phyloP scores from a whole-genome alignment of 2,113 vertebrate species.

The Phaethornis superciliosus region DNA sequence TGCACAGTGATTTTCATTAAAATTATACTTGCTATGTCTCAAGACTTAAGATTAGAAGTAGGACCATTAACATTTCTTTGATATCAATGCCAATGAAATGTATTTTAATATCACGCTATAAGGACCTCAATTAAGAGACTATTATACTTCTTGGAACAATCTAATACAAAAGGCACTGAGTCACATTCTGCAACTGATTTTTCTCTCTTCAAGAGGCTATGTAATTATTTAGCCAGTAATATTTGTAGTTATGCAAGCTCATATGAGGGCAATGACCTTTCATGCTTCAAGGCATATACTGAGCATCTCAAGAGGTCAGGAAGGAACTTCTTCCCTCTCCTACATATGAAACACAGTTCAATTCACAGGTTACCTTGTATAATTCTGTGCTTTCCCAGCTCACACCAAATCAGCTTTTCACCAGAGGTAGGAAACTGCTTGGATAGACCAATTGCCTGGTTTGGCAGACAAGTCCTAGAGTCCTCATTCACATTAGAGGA shows the following conservation, averaged over 20 bases:
- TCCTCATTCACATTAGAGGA: background rate
- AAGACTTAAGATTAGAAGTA: slow-evolving; percentile 29
- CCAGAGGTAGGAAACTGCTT: background rate
- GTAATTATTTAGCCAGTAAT: slow-evolving; percentile 53
- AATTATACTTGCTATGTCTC: slow-evolving; percentile 29
- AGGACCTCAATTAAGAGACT: slow-evolving; percentile 52
- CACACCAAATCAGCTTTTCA: background rate
- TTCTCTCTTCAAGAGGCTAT: slow-evolving; percentile 36
- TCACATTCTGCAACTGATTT: slow-evolving; percentile 51
- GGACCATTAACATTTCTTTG: slow-evolving; percentile 45
- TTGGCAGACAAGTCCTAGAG: background rate
- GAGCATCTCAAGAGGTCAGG: slow-evolving; percentile 46
- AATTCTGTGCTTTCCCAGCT: background rate
- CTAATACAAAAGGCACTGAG: slow-evolving; percentile 61
- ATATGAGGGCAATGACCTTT: background rate
- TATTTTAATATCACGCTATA: slow-evolving; percentile 56
- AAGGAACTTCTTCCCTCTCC: slow-evolving; percentile 16
- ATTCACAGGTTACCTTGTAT: background rate
- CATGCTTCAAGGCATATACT: slow-evolving; percentile 32
- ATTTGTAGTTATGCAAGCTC: slow-evolving; percentile 45
- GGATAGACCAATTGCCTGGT: background rate
- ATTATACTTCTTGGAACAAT: slow-evolving; percentile 53
- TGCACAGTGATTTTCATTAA: slow-evolving; percentile 54
- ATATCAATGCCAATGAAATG: slow-evolving; percentile 25
- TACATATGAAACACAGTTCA: background rate